Evolutionary conservation across 2,888 invertebrate genomes (phyloP).

Genomic region (Strigamia transsilvanica): DNA sequence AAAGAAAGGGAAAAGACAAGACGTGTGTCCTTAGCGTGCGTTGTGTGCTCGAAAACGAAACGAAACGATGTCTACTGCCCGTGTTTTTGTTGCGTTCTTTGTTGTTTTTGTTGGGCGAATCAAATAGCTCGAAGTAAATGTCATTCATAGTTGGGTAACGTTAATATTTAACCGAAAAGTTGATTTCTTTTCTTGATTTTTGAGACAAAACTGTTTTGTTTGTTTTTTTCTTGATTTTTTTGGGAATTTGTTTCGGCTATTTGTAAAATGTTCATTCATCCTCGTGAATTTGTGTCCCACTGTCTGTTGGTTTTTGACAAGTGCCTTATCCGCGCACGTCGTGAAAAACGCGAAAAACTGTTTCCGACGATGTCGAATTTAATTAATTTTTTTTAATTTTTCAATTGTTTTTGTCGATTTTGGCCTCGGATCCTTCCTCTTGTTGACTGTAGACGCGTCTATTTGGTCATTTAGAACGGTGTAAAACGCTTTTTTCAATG

Average conservation of each 20-base stretch:
- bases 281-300: not conserved
- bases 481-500: too few relatives aligned
- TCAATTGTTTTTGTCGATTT: not conserved
- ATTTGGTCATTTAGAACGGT: too few relatives aligned
- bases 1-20: too few relatives aligned
- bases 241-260: not conserved
- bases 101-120: not conserved
- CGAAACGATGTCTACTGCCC: not conserved
- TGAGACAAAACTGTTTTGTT: not conserved
- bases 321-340: not conserved
- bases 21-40: not conserved
- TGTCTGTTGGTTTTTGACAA: slow-evolving; percentile 8
- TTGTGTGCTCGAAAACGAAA: not conserved
- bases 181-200: not conserved
- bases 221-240: not conserved
- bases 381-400: not conserved
- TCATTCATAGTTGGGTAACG: not conserved
- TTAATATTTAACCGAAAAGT: not conserved
- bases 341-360: not conserved
- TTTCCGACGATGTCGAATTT: not conserved
- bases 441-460: not conserved
- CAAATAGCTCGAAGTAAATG: too few relatives aligned
- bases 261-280: not conserved
- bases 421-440: slow-evolving; percentile 14
- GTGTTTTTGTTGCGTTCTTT: not conserved